Evolutionary conservation across 2,113 vertebrate species (phyloP).

Genomic region (Limanda limanda): DNA sequence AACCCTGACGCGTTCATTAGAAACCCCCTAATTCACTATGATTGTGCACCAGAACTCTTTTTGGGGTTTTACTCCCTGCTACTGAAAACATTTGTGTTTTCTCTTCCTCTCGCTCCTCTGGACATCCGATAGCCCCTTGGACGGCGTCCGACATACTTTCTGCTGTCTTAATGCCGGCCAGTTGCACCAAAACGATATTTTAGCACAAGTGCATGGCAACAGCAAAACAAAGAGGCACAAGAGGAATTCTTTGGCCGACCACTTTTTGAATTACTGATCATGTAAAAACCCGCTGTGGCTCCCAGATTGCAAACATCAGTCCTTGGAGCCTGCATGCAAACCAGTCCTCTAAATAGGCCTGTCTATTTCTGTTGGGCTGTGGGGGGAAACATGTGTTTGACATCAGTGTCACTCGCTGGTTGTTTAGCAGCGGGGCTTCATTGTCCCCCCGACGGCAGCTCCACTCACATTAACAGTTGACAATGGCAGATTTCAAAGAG

Average conservation of each 20-base stretch:
- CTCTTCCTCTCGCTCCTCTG: slow-evolving; percentile 58
- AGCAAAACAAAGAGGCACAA: slow-evolving; percentile 82
- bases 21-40: slow-evolving; percentile 75
- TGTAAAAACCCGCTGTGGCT: slow-evolving; percentile 86
- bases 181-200: slow-evolving; percentile 77
- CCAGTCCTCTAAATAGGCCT: slow-evolving; percentile 84
- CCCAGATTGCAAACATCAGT: slow-evolving; percentile 88
- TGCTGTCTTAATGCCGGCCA: slow-evolving; percentile 71
- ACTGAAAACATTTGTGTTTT: slow-evolving; percentile 80
- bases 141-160: slow-evolving; percentile 72
- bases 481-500: slow-evolving; percentile 52
- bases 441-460: slow-evolving; percentile 61
- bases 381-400: slow-evolving; percentile 85
- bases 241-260: slow-evolving; percentile 83
- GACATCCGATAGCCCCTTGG: slow-evolving; percentile 77
- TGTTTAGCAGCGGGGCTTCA: slow-evolving; percentile 59
- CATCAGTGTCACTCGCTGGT: slow-evolving; percentile 79
- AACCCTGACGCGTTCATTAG: slow-evolving; percentile 67
- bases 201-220: slow-evolving; percentile 86
- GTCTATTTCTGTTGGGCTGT: slow-evolving; percentile 85
- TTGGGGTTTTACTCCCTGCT: slow-evolving; percentile 68
- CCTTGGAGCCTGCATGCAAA: slow-evolving; percentile 83
- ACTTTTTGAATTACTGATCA: slow-evolving; percentile 87
- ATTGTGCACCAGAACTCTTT: slow-evolving; percentile 68
- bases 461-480: slow-evolving; percentile 46